Evolutionary conservation across 64 coral and sea anemone species (phyloP), one percentile per base, ranked within the genome.

Genomic region (Cladopsammia gracilis): DNA sequence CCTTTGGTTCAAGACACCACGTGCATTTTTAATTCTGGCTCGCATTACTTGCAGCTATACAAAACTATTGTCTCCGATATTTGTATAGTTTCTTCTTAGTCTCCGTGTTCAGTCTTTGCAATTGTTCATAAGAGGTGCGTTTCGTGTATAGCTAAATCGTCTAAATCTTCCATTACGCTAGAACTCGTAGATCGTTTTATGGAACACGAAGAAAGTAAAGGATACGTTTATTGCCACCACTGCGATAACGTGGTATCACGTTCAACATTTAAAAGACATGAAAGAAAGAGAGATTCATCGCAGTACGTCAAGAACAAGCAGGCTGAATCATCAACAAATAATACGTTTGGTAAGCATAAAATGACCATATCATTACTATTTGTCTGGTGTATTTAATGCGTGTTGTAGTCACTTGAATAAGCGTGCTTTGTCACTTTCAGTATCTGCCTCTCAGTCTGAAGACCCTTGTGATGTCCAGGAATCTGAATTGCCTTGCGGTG

Each of bases 251-350:
- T 71, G 69, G 69, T 71, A 71, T 71, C 69, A 71, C 25, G 69
- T 71, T 71, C 69, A 71, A 71, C 69, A 24, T 71, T 71, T 34
- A 71, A 71, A n/a, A n/a, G n/a, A n/a, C n/a, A n/a, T n/a, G n/a
- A n/a, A n/a, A n/a, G n/a, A n/a, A n/a, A n/a, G n/a, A 71, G 69
- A 71, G 34, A 71, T 71, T 71, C 25, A 71, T 24, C 44, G n/a
- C n/a, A n/a, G 69, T 24, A 43, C 69, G 34, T 44, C 3, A 43
- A 34, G 69, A 13, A 24, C 16, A 10, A 71, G 10, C 69, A 71
- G 69, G 25, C 69, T 71, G 44, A 24, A 71, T 12, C 69, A 43
- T 71, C 69, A 71, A 34, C 34, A 71, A 71, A 71, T 71, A 34
- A 43, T 71, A 34, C n/a, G n/a, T n/a, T 43, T 43, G 24, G 69